These are phyloP conservation scores for Rugalucina vietnamica DNA, from an alignment of 2,888 invertebrate species.

Conservation along the genomic window DNA sequence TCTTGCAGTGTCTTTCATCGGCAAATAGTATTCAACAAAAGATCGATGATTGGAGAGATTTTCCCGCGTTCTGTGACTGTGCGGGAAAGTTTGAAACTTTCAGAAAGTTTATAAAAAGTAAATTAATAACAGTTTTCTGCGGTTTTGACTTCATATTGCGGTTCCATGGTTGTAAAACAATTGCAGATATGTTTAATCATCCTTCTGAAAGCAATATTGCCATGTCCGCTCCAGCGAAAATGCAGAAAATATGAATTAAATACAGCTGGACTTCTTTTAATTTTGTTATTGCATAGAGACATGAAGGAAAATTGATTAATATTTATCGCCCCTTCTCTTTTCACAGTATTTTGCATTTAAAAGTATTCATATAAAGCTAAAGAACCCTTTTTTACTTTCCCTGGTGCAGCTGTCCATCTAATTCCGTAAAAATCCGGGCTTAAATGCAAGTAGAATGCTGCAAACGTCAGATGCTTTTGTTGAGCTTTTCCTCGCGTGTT, in stretches of 20 bases:
- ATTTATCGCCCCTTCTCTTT: constrained; percentile 74
- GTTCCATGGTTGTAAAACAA: not conserved
- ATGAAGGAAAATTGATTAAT: constrained; percentile 73
- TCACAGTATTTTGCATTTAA: constrained; percentile 72
- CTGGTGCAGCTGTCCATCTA: constrained; percentile 55
- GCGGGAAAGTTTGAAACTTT: constrained; percentile 57
- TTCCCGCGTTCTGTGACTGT: constrained; percentile 59
- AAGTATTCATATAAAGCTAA: not conserved
- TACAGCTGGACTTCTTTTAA: constrained; percentile 11
- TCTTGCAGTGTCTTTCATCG: constrained; percentile 77
- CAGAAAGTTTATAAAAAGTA: constrained; percentile 13
- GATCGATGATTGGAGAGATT: constrained; percentile 73
- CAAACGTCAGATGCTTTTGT: constrained; percentile 70
- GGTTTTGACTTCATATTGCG: not conserved
- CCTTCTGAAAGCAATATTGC: not conserved
- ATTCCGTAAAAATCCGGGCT: constrained; percentile 61
- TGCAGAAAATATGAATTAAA: constrained; percentile 41
- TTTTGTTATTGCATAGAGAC: constrained; percentile 59
- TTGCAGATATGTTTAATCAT: not conserved
- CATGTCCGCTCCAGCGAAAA: not conserved
- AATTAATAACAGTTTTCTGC: constrained; percentile 27
- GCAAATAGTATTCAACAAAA: constrained; percentile 72
- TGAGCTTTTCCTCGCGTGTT: constrained; percentile 75
- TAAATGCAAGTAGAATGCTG: constrained; percentile 50
- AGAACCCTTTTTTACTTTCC: constrained; percentile 4